A percentile compares a stretch with the other conserved stretches of the same genome.
These are phyloP conservation scores for Amblyornis subalaris DNA, from an alignment of 2,113 vertebrate species.

Conservation along the genomic window DNA sequence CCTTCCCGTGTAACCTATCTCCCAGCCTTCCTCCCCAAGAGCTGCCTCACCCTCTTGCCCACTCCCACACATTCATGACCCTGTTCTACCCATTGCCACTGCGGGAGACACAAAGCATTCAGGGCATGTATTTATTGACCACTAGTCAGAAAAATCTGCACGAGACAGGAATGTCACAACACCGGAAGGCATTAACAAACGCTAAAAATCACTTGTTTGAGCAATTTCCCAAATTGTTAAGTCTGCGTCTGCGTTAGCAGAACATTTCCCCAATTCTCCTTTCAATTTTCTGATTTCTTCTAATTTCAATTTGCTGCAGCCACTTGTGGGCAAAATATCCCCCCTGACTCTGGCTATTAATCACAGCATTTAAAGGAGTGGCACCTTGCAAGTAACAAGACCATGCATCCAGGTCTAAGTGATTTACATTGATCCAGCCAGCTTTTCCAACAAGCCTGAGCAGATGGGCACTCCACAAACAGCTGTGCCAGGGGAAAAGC, in stretches of 20 bases:
- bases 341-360: background rate
- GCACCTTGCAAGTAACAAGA: background rate
- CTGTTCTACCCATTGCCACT: fast-evolving
- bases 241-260: background rate
- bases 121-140: background rate
- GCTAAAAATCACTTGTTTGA: background rate
- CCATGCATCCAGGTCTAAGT: background rate
- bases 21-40: background rate
- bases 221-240: background rate
- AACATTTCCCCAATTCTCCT: background rate
- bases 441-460: background rate
- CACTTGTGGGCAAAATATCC: background rate
- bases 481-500: background rate
- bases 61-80: fast-evolving
- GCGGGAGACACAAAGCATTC: background rate
- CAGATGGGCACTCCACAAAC: background rate
- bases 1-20: background rate
- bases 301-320: background rate
- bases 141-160: background rate
- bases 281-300: slow-evolving; percentile 1
- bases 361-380: background rate
- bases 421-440: slow-evolving; percentile 18
- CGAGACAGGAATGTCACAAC: fast-evolving
- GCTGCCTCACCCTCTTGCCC: background rate
- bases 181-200: background rate